These are phyloP conservation scores for silkworm (Bombyx mori) DNA, from an alignment of 1,140 invertebrate species.

Conservation along the genomic window ASM3026992v2 NC_085127.1:5467001-5467500, in stretches of 20 bases:
- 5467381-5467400: constrained; percentile 25
- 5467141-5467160: no score
- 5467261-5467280: constrained; percentile 15
- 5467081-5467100: no score
- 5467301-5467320: constrained; percentile 30
- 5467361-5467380: constrained; percentile 25
- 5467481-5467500: background rate
- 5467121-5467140: no score
- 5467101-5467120: no score
- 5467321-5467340: constrained; percentile 28
- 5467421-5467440: background rate
- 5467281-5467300: constrained; percentile 27
- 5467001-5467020: no score
- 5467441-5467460: background rate
- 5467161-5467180: no score
- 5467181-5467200: no score
- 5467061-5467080: no score
- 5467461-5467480: background rate
- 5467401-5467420: constrained; percentile 20
- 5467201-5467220: constrained; percentile 8
- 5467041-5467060: no score
- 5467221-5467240: constrained; percentile 19
- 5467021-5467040: no score
- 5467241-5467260: constrained; percentile 5
- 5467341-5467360: constrained; percentile 22